A percentile compares a stretch with the other conserved stretches of the same genome.
Evolutionary conservation across 2,888 invertebrate genomes (phyloP).

Genomic region (Dryomyza anilis): DNA sequence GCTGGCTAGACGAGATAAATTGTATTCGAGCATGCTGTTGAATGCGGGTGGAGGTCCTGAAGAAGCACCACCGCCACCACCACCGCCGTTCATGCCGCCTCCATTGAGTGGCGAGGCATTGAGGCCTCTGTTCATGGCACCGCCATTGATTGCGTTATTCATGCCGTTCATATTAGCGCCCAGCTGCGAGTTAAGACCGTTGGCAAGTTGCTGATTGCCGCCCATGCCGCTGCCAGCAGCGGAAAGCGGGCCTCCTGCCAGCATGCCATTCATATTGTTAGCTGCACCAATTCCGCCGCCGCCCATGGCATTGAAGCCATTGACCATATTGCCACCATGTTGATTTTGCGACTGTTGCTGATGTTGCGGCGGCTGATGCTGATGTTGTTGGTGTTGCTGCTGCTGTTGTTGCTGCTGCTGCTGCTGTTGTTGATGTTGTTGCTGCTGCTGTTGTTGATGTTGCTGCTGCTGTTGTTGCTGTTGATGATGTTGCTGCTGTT

Average conservation of each 20-base stretch:
- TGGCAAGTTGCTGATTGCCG: constrained; percentile 9
- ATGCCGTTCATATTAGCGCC: constrained; percentile 34
- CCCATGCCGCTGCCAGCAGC: constrained; percentile 32
- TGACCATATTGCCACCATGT: constrained; percentile 33
- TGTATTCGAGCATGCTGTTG: constrained; percentile 82
- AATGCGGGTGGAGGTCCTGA: constrained; percentile 61
- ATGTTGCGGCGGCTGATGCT: constrained; percentile 38
- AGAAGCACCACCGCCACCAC: constrained; percentile 46
- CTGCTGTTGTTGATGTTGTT: constrained; percentile 28
- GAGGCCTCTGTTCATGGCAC: constrained; percentile 29
- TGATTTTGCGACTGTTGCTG: constrained; percentile 39
- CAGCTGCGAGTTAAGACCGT: constrained; percentile 36
- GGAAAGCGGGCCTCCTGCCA: constrained; percentile 28
- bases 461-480: constrained; percentile 37
- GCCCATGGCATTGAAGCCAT: constrained; percentile 39
- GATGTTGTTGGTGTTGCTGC: constrained; percentile 38
- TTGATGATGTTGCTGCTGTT: constrained; percentile 41
- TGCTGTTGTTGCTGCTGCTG: constrained; percentile 41
- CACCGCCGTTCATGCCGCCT: constrained; percentile 21
- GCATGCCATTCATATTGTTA: constrained; percentile 42
- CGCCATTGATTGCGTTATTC: constrained; percentile 30
- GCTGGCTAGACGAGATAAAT: constrained; percentile 81
- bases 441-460: constrained; percentile 34
- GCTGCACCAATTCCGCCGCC: constrained; percentile 9
- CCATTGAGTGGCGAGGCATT: constrained; percentile 31